Conservation (phyloP, 2,888 invertebrate species). For the Noctuana brunneofusca region DNA sequence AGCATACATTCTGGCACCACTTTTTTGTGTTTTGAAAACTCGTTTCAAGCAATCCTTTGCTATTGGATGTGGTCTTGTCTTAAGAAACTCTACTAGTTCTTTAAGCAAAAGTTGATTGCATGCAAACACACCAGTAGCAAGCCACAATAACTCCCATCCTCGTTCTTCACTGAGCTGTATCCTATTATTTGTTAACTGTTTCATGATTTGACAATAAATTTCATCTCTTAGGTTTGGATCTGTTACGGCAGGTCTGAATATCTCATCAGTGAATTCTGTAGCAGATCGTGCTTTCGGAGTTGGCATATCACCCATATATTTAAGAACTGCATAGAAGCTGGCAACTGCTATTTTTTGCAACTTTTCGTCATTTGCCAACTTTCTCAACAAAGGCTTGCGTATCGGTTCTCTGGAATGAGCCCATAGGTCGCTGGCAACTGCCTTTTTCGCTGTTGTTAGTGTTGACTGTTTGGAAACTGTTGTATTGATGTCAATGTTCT, state of each 20-base stretch:
- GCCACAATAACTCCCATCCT: slow-evolving; percentile 97
- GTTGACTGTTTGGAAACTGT: slow-evolving; percentile 85
- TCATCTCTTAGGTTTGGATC: slow-evolving; percentile 93
- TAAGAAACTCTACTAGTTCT: slow-evolving; percentile 89
- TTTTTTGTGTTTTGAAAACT: slow-evolving; percentile 89
- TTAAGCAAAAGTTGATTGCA: slow-evolving; percentile 90
- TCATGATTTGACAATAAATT: slow-evolving; percentile 96
- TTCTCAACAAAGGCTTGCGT: slow-evolving; percentile 90
- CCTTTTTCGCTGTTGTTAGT: slow-evolving; percentile 85
- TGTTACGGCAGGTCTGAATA: slow-evolving; percentile 90
- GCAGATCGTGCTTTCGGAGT: slow-evolving; percentile 88
- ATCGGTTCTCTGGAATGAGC: slow-evolving; percentile 91
- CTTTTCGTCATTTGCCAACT: slow-evolving; percentile 87
- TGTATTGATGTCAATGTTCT: slow-evolving; percentile 67
- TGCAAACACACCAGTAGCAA: slow-evolving; percentile 92
- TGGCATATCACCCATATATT: slow-evolving; percentile 96
- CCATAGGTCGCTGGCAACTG: slow-evolving; percentile 90
- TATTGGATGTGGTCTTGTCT: slow-evolving; percentile 88
- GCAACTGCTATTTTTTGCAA: slow-evolving; percentile 88
- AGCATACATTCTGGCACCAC: slow-evolving; percentile 89
- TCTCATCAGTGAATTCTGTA: slow-evolving; percentile 94
- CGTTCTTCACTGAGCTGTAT: slow-evolving; percentile 93
- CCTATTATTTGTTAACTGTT: slow-evolving; percentile 94
- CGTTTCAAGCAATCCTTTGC: slow-evolving; percentile 92
- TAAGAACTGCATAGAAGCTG: slow-evolving; percentile 88